These are phyloP conservation scores for Pristionchus mayeri DNA, from an alignment of 2,888 invertebrate genomes.

Conservation along the genomic window DNA sequence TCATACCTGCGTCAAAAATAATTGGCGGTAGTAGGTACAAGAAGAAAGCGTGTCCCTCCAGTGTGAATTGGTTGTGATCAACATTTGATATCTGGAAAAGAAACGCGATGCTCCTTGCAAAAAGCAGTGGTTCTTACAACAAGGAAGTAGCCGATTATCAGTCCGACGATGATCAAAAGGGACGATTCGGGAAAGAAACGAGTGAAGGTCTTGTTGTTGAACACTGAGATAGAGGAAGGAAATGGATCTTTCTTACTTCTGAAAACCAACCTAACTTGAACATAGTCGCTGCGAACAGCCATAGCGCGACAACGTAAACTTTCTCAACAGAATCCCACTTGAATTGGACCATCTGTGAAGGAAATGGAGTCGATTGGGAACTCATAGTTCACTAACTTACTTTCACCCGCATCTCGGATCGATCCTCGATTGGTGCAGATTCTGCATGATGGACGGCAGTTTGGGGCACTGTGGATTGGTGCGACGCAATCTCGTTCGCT, in stretches of 20 bases:
- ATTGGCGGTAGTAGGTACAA: slow-evolving; percentile 97
- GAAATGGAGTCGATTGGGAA: neutral
- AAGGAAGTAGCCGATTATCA: slow-evolving; percentile 84
- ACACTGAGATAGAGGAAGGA: slow-evolving; percentile 45
- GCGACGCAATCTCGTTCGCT: neutral
- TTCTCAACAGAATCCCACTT: slow-evolving; percentile 48
- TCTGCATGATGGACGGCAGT: too few relatives aligned
- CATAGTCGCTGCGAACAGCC: slow-evolving; percentile 38
- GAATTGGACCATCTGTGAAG: slow-evolving; percentile 28
- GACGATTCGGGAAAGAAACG: slow-evolving; percentile 92
- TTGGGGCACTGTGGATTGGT: too few relatives aligned
- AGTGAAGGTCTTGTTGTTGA: slow-evolving; percentile 60
- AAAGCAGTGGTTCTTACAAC: neutral
- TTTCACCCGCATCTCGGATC: slow-evolving; percentile 5
- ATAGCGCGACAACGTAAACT: slow-evolving; percentile 32
- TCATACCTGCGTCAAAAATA: slow-evolving; percentile 87
- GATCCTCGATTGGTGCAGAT: neutral
- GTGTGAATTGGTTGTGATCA: slow-evolving; percentile 40
- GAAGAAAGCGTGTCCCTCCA: slow-evolving; percentile 90
- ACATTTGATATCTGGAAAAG: slow-evolving; percentile 46
- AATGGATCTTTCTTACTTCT: neutral
- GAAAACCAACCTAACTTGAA: slow-evolving; percentile 19
- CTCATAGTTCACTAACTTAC: neutral
- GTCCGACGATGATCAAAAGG: slow-evolving; percentile 93
- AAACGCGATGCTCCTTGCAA: neutral